Evolutionary conservation across 2,797 vertebrate species (phyloP).

Genomic region (Coluber constrictor): DNA sequence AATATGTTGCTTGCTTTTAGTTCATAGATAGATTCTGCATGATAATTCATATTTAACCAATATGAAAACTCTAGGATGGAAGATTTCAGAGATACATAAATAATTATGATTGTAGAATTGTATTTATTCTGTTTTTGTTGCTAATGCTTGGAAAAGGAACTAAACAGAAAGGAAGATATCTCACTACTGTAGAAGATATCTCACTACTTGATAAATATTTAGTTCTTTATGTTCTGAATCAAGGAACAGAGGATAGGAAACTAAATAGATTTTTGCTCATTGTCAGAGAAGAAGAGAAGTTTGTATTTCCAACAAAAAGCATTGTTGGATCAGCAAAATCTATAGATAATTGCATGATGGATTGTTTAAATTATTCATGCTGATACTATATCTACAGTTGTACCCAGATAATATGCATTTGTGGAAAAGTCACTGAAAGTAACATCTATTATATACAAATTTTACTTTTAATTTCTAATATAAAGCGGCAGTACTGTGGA

Average conservation of each 20-base stretch:
- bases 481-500: background rate
- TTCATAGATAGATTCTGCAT: slow-evolving; percentile 41
- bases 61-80: slow-evolving; percentile 34
- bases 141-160: background rate
- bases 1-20: background rate
- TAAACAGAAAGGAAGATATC: background rate
- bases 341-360: background rate
- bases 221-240: background rate
- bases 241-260: background rate
- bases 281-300: background rate
- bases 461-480: slow-evolving; percentile 9
- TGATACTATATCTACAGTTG: background rate
- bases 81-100: slow-evolving; percentile 18
- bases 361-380: fast-evolving
- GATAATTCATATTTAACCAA: slow-evolving; percentile 43
- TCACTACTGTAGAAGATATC: background rate
- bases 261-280: background rate
- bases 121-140: background rate
- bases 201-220: background rate
- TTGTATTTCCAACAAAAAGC: slow-evolving; percentile 12
- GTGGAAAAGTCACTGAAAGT: background rate
- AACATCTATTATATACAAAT: background rate
- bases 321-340: background rate
- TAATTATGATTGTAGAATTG: background rate
- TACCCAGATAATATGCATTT: background rate